Conservation (phyloP, 2,888 invertebrate species). For the Drosophila mimetica region DNA sequence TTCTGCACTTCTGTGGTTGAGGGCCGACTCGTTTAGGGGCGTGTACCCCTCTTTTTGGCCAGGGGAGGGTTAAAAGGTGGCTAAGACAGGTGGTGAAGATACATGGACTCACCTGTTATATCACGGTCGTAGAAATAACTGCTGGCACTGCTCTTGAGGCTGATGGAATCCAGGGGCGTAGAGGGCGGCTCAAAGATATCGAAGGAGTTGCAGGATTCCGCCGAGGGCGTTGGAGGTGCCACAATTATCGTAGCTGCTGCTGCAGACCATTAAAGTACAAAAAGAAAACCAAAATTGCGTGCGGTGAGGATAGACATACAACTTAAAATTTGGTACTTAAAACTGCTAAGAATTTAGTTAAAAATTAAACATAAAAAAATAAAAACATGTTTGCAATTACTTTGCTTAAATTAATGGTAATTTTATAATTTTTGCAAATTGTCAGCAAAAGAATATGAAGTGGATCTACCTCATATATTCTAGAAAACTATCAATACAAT, state of each 20-base stretch:
- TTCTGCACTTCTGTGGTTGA: slow-evolving; percentile 72
- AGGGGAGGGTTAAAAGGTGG: neutral
- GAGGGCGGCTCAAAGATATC: slow-evolving; percentile 65
- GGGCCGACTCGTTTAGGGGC: slow-evolving; percentile 73
- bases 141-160: slow-evolving; percentile 74
- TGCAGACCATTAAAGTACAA: neutral
- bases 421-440: too few relatives aligned
- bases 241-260: slow-evolving; percentile 23
- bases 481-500: too few relatives aligned
- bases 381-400: too few relatives aligned
- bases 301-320: neutral
- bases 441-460: too few relatives aligned
- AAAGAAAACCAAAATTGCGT: slow-evolving; percentile 25
- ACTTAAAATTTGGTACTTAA: neutral
- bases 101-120: slow-evolving; percentile 58
- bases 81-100: neutral
- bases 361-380: neutral
- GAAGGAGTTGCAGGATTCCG: slow-evolving; percentile 62
- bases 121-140: slow-evolving; percentile 69
- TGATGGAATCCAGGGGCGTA: slow-evolving; percentile 68
- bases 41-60: slow-evolving; percentile 50
- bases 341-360: too few relatives aligned
- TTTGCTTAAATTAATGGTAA: too few relatives aligned
- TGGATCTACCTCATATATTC: too few relatives aligned
- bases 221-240: slow-evolving; percentile 54